Base-by-base conservation (phyloP, 2,888 invertebrate species). In the Hecatera dysodea region DNA sequence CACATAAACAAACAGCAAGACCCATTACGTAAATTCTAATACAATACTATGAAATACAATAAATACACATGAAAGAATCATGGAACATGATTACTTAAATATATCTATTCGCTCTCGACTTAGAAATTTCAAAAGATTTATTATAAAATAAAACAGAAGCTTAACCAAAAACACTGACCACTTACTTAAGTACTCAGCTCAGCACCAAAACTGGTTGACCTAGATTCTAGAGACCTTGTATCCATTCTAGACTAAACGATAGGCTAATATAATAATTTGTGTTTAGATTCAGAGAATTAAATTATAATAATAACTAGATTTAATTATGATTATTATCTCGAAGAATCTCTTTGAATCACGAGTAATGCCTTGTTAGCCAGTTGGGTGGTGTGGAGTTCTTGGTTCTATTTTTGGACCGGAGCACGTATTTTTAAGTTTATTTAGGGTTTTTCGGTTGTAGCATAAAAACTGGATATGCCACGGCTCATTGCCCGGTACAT, bases 141-240 rank as follows among this genome's bases (percentile, higher is more conserved):
- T 27, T 42, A 48, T 19, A 11, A 36, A 27, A 48, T 7, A 27
- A 42, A 52, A 64, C 22, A 57, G 52, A 60, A 79, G 27, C 22
- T 4, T 1, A 19, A 52, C 39, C 15, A 50, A 75, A 72, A 75
- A 22, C 52, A 17, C 60, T 61, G 55, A 27, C 5, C 64, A 27
- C 56, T 52, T 50, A 50, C 42, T 12, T 59, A 36, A 19, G 15
- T 36, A 61, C 60, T 50, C 17, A 76, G 57, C 27, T 67, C n/a
- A 78, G 67, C 70, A 73, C 83, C 83, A 59, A 79, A 84, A 84
- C 81, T 74, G 79, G 80, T 71, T 81, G 84, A 83, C 89, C 89
- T 81, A 89, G 85, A 87, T 89, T 63, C 15, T 44, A 76, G 80
- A 84, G 80, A 84, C 89, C 89, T 89, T 89, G 89, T 83, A 70